Base-by-base conservation (phyloP, 2,113 vertebrate species). In the Tylochromis polylepis region DNA sequence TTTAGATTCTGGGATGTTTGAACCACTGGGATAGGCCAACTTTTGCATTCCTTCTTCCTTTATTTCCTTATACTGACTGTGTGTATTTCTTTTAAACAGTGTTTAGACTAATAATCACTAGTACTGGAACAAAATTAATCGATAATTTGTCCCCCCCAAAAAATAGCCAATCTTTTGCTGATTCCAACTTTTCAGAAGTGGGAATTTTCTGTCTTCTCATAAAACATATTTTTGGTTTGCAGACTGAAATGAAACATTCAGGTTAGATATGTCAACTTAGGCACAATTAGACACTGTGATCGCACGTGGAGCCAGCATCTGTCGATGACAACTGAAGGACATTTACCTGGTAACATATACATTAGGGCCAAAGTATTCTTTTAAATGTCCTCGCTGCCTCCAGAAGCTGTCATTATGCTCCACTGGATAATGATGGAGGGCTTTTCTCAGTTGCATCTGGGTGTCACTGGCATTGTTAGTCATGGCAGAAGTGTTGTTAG, bases 401-500 rank as follows among this genome's bases (percentile, higher is more conserved):
- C 34, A 70, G 10, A 82, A 51, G 7, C 6, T 75, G 51, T 85
- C 31, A 14, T 14, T 34, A 31, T 81, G 41, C 12, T 36, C 36
- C 43, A 20, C 51, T 79, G 57, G 80, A 84, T 75, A 41, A 79
- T 31, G 55, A 46, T 38, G 38, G 24, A 86, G 78, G 55, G 51
- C 57, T 91, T 77, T 79, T 57, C 75, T 88, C 77, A 7, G 79
- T 31, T 43, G 51, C 82, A 43, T 59, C 49, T 22, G 34, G 62
- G 27, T 67, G 62, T 81, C 77, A 83, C 46, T 60, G 60, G 22
- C 85, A 83, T 85, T 81, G 85, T 88, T 85, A 89, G 88, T 87
- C 86, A 87, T 57, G 46, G 60, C 55, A 87, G 38, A 91, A 87
- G 86, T 89, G 83, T 67, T 81, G 79, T 88, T 90, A 80, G 88